These are phyloP conservation scores for Sitophilus oryzae DNA, from an alignment of 1,140 invertebrate genomes.

Conservation along the genomic window DNA sequence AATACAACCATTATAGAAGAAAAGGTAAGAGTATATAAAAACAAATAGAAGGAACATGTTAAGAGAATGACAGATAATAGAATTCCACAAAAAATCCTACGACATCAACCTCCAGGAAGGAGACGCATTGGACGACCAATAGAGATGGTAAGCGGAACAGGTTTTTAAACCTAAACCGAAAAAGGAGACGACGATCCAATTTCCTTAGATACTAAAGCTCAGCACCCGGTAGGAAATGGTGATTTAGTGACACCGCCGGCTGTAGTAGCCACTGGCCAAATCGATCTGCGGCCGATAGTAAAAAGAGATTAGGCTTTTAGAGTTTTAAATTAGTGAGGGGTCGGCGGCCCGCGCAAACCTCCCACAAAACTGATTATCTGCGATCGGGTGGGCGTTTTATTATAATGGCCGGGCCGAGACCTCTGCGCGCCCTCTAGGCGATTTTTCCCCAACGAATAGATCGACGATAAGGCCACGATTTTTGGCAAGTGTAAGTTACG, in stretches of 20 bases:
- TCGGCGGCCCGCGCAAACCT: conserved; percentile 1
- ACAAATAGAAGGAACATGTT: too few species aligned
- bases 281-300: background rate
- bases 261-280: background rate
- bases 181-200: background rate
- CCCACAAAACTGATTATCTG: conserved; percentile 3
- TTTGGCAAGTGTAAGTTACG: background rate
- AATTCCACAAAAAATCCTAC: too few species aligned
- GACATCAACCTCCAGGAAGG: too few species aligned
- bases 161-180: too few species aligned
- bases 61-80: too few species aligned
- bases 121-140: too few species aligned
- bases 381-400: background rate
- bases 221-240: background rate
- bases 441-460: too few species aligned
- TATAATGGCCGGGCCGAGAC: background rate
- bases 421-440: background rate
- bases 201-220: background rate
- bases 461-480: too few species aligned
- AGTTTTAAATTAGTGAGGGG: background rate
- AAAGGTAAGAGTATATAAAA: too few species aligned
- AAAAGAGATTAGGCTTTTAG: conserved; percentile 2
- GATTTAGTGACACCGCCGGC: background rate
- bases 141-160: too few species aligned
- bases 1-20: too few species aligned